Percentiles rank a stretch among this genome's conserved stretches.
These are phyloP conservation scores for Drosophila subsilvestris DNA, from an alignment of 2,888 invertebrate genomes.

Conservation along the genomic window DNA sequence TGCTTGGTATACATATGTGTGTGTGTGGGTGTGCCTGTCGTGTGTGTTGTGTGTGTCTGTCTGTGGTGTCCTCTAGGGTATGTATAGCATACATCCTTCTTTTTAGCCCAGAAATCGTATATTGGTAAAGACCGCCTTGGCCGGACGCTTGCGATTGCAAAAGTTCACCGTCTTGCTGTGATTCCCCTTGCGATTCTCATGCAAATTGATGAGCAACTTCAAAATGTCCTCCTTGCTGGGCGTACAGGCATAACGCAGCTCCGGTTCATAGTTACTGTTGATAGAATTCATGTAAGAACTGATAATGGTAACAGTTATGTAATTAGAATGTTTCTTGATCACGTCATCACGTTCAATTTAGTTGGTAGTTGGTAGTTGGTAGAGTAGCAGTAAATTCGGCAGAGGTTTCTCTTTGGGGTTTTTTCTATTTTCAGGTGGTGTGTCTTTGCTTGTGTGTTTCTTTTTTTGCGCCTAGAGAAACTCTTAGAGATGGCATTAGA, in stretches of 20 bases:
- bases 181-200: constrained; percentile 86
- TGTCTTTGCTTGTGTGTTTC: constrained; percentile 26
- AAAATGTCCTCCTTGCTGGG: constrained; percentile 87
- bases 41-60: constrained; percentile 1
- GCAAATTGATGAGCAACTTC: constrained; percentile 86
- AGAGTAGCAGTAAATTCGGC: background rate
- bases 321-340: constrained; percentile 64
- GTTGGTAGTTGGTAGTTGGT: too few relatives aligned
- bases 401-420: constrained; percentile 26
- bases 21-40: too few relatives aligned
- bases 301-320: constrained; percentile 70
- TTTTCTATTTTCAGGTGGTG: constrained; percentile 4
- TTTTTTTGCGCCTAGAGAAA: constrained; percentile 57
- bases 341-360: constrained; percentile 45
- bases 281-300: constrained; percentile 80
- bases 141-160: constrained; percentile 87
- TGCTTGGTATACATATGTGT: constrained; percentile 77
- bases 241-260: constrained; percentile 86
- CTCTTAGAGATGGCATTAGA: constrained; percentile 59
- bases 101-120: constrained; percentile 87
- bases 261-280: constrained; percentile 85
- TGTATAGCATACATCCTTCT: background rate
- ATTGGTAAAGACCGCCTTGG: constrained; percentile 87
- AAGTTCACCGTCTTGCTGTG: constrained; percentile 86
- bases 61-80: background rate